These are phyloP conservation scores for Orchestes rusci DNA, from an alignment of 2,888 invertebrate species.

Conservation along the genomic window DNA sequence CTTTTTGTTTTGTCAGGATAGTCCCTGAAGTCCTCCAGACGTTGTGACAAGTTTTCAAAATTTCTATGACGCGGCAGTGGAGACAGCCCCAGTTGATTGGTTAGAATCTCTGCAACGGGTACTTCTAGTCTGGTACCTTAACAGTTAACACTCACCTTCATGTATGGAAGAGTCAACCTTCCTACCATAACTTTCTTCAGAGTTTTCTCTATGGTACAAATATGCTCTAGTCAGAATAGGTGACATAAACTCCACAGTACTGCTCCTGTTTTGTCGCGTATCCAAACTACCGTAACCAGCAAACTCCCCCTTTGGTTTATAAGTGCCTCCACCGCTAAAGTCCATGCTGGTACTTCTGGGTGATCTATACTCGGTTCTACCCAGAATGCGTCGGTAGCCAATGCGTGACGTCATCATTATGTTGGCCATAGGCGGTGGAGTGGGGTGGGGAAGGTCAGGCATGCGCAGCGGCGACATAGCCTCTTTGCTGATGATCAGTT, in stretches of 20 bases:
- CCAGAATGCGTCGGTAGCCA: conserved; percentile 36
- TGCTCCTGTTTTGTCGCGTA: conserved; percentile 8
- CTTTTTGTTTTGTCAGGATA: conserved; percentile 24
- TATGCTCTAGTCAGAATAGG: conserved; percentile 18
- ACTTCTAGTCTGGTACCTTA: no score
- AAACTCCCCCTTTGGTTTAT: no score
- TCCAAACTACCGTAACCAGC: no score
- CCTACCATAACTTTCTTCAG: background rate
- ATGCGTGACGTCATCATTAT: conserved; percentile 41
- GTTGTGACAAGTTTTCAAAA: conserved; percentile 30
- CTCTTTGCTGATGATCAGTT: no score
- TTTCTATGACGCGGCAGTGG: conserved; percentile 34
- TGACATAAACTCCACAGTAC: conserved; percentile 16
- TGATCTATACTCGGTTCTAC: conserved; percentile 27
- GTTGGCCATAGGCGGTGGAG: conserved; percentile 43
- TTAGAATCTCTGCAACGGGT: conserved; percentile 14
- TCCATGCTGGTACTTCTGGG: conserved; percentile 25
- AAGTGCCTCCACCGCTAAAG: conserved; percentile 8
- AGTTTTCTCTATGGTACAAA: conserved; percentile 11
- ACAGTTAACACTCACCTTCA: conserved; percentile 6
- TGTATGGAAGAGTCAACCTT: background rate
- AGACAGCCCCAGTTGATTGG: conserved; percentile 29
- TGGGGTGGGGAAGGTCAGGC: conserved; percentile 40
- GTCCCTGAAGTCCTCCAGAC: conserved; percentile 28
- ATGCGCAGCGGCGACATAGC: conserved; percentile 34